Base-by-base conservation (phyloP, 2,797 vertebrate genomes). In the Schizopygopsis malacanthus region DNA sequence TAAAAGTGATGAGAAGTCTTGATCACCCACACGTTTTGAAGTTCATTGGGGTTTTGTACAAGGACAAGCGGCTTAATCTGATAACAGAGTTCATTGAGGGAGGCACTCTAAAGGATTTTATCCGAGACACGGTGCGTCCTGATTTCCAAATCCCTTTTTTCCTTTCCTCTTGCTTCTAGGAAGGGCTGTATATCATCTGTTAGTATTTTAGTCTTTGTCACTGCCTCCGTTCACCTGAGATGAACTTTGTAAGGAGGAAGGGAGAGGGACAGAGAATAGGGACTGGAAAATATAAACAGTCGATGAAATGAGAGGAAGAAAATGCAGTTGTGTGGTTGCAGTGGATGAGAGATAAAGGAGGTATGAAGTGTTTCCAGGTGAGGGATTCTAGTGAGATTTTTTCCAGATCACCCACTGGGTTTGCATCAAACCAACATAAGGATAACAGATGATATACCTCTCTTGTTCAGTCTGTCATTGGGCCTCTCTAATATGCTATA, bases 1-100 rank as follows among this genome's bases (percentile, higher is more conserved):
- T 99, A 86, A 99, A 99, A 90, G 98, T 99, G 91, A 99, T 99
- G 98, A 95, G 98, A 8, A 97, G 98, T 90, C 93, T 99, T 75
- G 97, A 98, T 87, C 98, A 99, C 88, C 97, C 98, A 18, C 98
- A 99, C 0, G 98, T 99, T 79, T 96, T 99, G 41, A 97, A 94
- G 93, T 99, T 99, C 92, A 99, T 99, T 0, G 98, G 98, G 4
- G 94, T 99, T 56, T 96, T 99, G 88, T 99, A 99, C 89, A 99
- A 99, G 91, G 98, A 99, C 95, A 98, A 98, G 93, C 94, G 97
- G 81, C 95, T 99, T 86, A 97, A 99, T 93, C 97, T 99, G 85
- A 97, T 99, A 92, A 98, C 98, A 0, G 98, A 99, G 91, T 99
- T 98, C 91, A 98, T 99, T 91, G 96, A 96, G 84, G 98, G 98